Evolutionary conservation across 2,113 vertebrate species (phyloP).

Genomic region (Labeo rohita): DNA sequence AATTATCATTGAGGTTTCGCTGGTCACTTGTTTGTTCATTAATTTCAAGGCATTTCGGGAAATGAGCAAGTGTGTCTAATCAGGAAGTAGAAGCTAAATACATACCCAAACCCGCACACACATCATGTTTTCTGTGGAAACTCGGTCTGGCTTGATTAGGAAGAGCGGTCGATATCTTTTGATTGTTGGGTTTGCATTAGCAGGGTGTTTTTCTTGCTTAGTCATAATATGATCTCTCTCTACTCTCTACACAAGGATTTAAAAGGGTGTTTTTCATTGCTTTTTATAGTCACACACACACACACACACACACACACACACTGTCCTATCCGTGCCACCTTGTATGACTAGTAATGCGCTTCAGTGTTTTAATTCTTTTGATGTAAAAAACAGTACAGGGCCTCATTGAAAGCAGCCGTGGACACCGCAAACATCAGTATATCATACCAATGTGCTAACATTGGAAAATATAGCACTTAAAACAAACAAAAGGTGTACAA

Average conservation of each 20-base stretch:
- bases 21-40: constrained; percentile 47
- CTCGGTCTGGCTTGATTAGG: background rate
- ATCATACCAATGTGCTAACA: background rate
- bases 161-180: constrained; percentile 9
- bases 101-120: background rate
- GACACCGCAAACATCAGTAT: background rate
- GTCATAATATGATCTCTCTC: background rate
- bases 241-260: background rate
- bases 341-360: background rate
- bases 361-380: constrained; percentile 14
- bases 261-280: background rate
- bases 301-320: background rate
- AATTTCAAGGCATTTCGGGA: constrained; percentile 11
- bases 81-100: background rate
- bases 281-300: background rate
- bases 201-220: background rate
- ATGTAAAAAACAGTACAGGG: background rate
- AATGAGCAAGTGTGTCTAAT: constrained; percentile 27
- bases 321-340: background rate
- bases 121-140: constrained; percentile 6
- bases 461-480: constrained; percentile 39
- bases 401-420: background rate
- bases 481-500: constrained; percentile 46
- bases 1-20: constrained; percentile 41
- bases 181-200: background rate